Evolutionary conservation across 2,113 vertebrate genomes (phyloP), one percentile per base, ranked within the genome.

Genomic region (Lophura nycthemera): DNA sequence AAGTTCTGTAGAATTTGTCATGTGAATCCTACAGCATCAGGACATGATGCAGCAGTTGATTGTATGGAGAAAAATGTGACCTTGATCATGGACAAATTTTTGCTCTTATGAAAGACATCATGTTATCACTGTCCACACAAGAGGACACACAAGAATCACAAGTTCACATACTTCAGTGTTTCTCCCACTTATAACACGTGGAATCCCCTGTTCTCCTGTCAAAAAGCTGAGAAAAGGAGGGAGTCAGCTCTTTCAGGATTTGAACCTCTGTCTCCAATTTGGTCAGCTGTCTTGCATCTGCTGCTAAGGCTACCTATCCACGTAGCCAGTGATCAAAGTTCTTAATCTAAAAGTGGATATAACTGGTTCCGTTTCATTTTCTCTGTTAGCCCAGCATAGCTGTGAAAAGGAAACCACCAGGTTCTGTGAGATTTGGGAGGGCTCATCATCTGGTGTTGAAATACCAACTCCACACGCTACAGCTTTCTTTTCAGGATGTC

Each of bases 401-500:
- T 50, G 65, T 60, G 83, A 79, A 24, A 52, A 95, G 94, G 92
- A 92, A 93, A 86, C 80, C 93, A 86, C 83, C 84, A 86, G 93
- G 89, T 85, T 95, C 78, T 72, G 42, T n/a, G 56, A 90, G 92
- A 93, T 94, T 90, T 88, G 52, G 85, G 94, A 94, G 36, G 56
- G 93, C 73, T 94, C 85, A 56, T 96, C 95, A 96, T 87, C 94
- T 1, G 77, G 95, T 92, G 95, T 97, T 97, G 95, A 96, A 97
- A 97, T 85, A 92, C 88, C 13, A 52, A 94, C 95, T 97, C 96
- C 95, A 91, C 93, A 96, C 52, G 61, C 97, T 93, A 76, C 34
- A 61, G 95, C 96, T 97, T 97, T 96, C 96, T 97, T 98, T 97
- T 92, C 94, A 97, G 96, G 97, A 97, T 97, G 98, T 97, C 97